Percentiles rank a stretch among this genome's conserved stretches.
Conservation (phyloP, 2,797 vertebrate genomes). For the Eleutherodactylus coqui region DNA sequence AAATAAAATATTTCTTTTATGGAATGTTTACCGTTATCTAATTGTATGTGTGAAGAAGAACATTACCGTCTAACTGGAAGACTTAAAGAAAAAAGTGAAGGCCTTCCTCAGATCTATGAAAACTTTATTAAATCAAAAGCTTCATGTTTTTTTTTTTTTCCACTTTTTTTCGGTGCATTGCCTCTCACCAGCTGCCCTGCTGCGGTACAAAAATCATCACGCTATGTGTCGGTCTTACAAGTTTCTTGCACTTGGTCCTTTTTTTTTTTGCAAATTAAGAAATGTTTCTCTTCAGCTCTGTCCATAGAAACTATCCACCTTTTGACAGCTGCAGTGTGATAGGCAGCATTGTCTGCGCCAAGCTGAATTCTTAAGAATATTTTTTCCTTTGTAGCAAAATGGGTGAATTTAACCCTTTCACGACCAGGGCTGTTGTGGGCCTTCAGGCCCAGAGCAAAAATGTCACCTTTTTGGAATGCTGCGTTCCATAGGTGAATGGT, state of each 20-base stretch:
- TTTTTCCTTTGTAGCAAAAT: neutral
- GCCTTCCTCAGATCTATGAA: neutral
- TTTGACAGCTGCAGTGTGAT: neutral
- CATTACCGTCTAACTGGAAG: neutral
- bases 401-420: too few species aligned
- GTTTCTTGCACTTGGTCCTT: conserved; percentile 1
- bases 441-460: too few species aligned
- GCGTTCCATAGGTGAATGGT: too few species aligned
- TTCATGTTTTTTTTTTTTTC: neutral
- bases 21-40: neutral
- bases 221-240: neutral
- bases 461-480: too few species aligned
- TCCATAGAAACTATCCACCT: neutral
- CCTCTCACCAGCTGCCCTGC: neutral
- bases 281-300: neutral
- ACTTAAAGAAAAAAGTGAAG: neutral
- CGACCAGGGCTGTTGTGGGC: too few species aligned
- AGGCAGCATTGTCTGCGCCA: neutral
- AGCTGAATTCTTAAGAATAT: neutral
- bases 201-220: conserved; percentile 16
- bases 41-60: neutral
- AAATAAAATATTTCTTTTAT: too few species aligned
- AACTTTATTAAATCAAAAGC: neutral
- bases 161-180: neutral
- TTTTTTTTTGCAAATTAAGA: conserved; percentile 27